Evolutionary conservation across 2,113 vertebrate genomes (phyloP), one percentile per base, ranked within the genome.

Genomic region (Struthio camelus): DNA sequence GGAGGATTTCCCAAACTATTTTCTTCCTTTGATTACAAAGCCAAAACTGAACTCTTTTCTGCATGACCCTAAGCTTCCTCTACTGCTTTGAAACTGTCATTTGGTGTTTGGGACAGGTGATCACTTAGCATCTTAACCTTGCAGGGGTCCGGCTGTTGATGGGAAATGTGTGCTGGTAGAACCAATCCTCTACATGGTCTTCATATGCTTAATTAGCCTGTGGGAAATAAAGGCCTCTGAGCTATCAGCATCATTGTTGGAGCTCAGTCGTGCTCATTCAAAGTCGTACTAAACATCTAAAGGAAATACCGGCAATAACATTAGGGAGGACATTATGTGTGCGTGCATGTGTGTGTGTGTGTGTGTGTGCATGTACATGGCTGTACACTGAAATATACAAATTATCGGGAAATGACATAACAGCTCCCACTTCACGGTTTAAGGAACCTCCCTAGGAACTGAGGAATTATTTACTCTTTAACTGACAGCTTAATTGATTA

Each of bases 91-190:
- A 82, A 95, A 54, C 78, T 92, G 78, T 89, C 80, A 87, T 93
- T 94, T 89, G 27, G 36, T 97, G 89, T 69, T 92, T 85, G 81
- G 80, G 73, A 94, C 84, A 94, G 89, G 83, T 96, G 95, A 93
- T 90, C 5, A 4, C 94, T 96, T 95, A 95, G 85, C 0, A 2
- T 86, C 90, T 93, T 95, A 93, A 89, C 66, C 95, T 93, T 94
- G 80, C 80, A 94, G 95, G 92, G 95, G 86, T 96, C 86, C 86
- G 61, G 58, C 17, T 90, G 61, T 81, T 80, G 91, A 89, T 75
- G 80, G 82, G 53, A 69, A 95, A 34, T n/a, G 72, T 94, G 77
- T 76, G 77, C 77, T 96, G 95, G 84, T 76, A 95, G 77, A 90
- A 92, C 80, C 80, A 84, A 93, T 90, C 48, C 42, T 95, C 94